Percentiles rank a stretch among this genome's conserved stretches.
phyloP scores from a whole-genome alignment of 2,888 invertebrate species.

The Oscheius sp. region DNA sequence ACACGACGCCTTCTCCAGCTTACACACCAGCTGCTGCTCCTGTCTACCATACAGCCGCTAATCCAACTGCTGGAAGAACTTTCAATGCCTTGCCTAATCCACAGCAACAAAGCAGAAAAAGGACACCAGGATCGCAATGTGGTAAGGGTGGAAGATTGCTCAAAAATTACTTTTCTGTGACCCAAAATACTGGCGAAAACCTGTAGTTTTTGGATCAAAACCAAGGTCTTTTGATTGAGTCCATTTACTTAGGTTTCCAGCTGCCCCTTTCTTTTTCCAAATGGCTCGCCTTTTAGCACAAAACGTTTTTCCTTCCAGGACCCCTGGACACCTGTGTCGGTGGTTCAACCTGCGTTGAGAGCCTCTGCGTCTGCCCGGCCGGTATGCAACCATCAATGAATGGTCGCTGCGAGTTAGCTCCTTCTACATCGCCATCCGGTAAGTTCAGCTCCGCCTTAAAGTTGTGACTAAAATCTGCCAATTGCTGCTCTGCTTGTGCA shows the following conservation, averaged over 20 bases:
- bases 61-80: constrained; percentile 18
- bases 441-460: constrained; percentile 13
- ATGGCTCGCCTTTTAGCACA: neutral
- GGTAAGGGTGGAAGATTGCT: constrained; percentile 44
- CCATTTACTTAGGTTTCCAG: no score
- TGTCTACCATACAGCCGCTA: constrained; percentile 32
- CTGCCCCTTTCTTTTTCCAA: neutral
- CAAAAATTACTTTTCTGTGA: no score
- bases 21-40: constrained; percentile 34
- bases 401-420: constrained; percentile 54
- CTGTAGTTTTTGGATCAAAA: no score
- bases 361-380: constrained; percentile 69
- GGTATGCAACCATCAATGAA: constrained; percentile 56
- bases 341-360: constrained; percentile 68
- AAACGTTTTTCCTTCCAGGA: constrained; percentile 53
- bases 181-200: no score
- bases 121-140: constrained; percentile 64
- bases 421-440: constrained; percentile 24
- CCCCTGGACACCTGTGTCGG: constrained; percentile 71
- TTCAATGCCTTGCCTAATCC: constrained; percentile 41
- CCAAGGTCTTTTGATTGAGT: no score
- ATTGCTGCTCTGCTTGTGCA: neutral
- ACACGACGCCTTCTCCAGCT: constrained; percentile 34
- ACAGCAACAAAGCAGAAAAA: constrained; percentile 50
- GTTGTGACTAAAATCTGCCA: neutral